Base-by-base conservation (phyloP, 2,888 invertebrate species). In the Cheilosia grossa region DNA sequence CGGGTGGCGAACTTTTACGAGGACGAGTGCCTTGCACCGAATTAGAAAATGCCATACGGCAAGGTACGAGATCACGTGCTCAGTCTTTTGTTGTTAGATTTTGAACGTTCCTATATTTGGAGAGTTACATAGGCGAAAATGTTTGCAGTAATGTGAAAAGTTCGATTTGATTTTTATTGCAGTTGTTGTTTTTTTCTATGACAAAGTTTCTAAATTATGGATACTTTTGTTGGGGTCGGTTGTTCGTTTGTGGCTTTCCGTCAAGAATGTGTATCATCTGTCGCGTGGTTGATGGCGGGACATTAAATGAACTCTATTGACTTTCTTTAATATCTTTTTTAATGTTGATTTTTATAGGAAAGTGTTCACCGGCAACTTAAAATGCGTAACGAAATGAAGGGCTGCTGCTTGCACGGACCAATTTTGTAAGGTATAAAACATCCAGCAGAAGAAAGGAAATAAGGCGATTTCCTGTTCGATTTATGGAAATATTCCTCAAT, bases 61-160 rank as follows among this genome's bases (percentile, higher is more conserved):
- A 66, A 47, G 17, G 47, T 13, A 37, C 37, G 37, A 70, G 64
- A 82, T 82, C 77, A 77, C 59, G 59, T 67, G 67, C 51, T 21
- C 5, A 17, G 33, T 9, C 17, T 13, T 64, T 79, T 42, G 17
- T 66, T 44, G 58, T 64, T 53, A 51, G 44, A 13, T 59, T 64
- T 64, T 66, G 54, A 72, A 70, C 70, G 75, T 37, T 64, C 64
- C 37, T 17, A 61, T 17, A 61, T 77, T 66, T 21, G 54, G 47
- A 72, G 19, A 67, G 54, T 66, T 66, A 49, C 72, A 67, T 59
- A 19, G 37, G 30, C 19, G 47, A 61, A 51, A 77, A 77, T 59
- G 44, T 70, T 70, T 47, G 10, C 47, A 72, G 78, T 82, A 78
- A 77, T 78, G 78, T 78, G 61, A 72, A 82, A 82, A 82, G 59